Percentiles rank a stretch among this genome's conserved stretches.
Evolutionary conservation across 2,797 vertebrate species (phyloP).

Genomic region (Lacerta agilis): DNA sequence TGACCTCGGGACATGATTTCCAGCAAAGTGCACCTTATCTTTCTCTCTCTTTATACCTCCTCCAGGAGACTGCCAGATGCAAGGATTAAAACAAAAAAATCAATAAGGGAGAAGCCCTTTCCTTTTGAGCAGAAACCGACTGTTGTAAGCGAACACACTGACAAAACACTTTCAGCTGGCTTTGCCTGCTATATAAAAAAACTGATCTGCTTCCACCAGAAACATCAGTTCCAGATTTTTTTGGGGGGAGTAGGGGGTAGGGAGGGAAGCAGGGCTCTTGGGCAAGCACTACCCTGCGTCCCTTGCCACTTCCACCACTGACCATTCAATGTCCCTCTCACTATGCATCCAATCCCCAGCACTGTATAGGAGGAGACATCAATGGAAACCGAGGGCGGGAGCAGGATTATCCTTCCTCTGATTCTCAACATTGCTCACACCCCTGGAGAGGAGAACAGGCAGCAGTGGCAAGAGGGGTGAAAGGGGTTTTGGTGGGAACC

Average conservation of each 20-base stretch:
- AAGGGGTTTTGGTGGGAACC: neutral
- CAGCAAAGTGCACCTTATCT: neutral
- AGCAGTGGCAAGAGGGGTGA: neutral
- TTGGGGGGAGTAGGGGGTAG: neutral
- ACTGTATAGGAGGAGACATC: neutral
- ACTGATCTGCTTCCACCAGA: neutral
- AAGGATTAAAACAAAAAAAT: slow-evolving; percentile 4
- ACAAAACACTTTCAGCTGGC: neutral
- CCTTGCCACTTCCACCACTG: neutral
- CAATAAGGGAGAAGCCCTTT: slow-evolving; percentile 34
- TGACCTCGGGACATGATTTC: slow-evolving; percentile 28
- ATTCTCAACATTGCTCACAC: too few relatives aligned
- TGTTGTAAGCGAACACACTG: neutral
- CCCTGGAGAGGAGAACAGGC: neutral
- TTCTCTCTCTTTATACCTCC: neutral
- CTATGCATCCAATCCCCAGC: neutral
- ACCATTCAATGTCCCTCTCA: neutral
- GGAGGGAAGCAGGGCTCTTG: too few relatives aligned
- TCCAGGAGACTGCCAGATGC: neutral
- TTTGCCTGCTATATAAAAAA: neutral
- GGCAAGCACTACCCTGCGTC: neutral
- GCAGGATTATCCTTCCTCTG: neutral
- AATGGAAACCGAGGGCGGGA: neutral
- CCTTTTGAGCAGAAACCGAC: slow-evolving; percentile 11
- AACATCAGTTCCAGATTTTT: neutral